phyloP scores from a whole-genome alignment of 2,888 invertebrate species.

The Emmelina monodactyla region DNA sequence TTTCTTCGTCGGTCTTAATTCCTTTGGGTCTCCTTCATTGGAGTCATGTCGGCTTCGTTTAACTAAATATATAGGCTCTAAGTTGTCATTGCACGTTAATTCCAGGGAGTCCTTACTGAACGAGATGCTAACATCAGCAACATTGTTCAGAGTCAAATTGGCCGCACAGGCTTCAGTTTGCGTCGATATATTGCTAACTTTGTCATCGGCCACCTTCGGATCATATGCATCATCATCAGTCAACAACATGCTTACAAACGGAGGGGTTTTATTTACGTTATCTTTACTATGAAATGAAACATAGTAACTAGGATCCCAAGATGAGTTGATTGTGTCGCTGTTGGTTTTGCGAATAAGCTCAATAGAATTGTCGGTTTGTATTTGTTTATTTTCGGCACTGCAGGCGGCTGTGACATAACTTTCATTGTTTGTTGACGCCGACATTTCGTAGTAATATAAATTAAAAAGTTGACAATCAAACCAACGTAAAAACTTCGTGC shows the following conservation, averaged over 20 bases:
- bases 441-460: too few relatives aligned
- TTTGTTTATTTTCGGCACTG: not conserved
- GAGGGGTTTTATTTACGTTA: conserved; percentile 31
- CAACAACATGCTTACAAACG: conserved; percentile 36
- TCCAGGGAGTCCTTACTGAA: conserved; percentile 35
- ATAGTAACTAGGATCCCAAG: conserved; percentile 38
- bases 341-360: conserved; percentile 44
- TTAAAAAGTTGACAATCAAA: too few relatives aligned
- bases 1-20: conserved; percentile 37
- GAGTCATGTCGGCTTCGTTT: conserved; percentile 40
- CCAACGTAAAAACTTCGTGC: too few relatives aligned
- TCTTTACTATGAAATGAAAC: conserved; percentile 25
- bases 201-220: too few relatives aligned
- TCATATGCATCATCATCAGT: conserved; percentile 27
- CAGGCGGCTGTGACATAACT: too few relatives aligned
- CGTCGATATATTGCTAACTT: conserved; percentile 28
- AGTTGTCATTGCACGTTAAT: conserved; percentile 29
- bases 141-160: conserved; percentile 23
- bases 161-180: conserved; percentile 34
- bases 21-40: conserved; percentile 27
- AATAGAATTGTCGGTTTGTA: conserved; percentile 24
- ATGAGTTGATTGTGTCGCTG: conserved; percentile 29
- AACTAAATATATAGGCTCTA: conserved; percentile 25
- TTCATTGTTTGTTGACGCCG: too few relatives aligned
- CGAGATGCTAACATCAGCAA: conserved; percentile 34